Percentiles rank a stretch among this genome's conserved stretches.
These are phyloP conservation scores for Chloroclystis v-ata DNA, from an alignment of 2,888 invertebrate genomes.

Conservation along the genomic window DNA sequence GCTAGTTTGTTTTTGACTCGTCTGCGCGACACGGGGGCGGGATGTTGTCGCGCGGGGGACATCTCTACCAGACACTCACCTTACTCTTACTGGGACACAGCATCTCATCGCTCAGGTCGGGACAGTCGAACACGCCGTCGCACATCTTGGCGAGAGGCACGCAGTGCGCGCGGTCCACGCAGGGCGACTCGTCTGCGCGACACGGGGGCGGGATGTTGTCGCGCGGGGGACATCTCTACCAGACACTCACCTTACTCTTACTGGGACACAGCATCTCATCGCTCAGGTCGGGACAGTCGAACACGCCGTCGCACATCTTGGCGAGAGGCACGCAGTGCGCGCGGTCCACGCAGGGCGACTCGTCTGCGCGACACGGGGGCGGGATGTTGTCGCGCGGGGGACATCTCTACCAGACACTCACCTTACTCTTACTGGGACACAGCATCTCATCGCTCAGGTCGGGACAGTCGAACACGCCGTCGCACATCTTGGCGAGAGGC, in stretches of 20 bases:
- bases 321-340: constrained; percentile 80
- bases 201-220: constrained; percentile 55
- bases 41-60: no score
- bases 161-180: constrained; percentile 80
- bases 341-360: constrained; percentile 81
- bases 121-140: constrained; percentile 84
- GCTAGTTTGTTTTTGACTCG: no score
- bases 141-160: constrained; percentile 84
- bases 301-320: constrained; percentile 86
- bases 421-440: constrained; percentile 38
- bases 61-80: no score
- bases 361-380: constrained; percentile 69
- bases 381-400: no score
- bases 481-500: constrained; percentile 84
- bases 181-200: constrained; percentile 78
- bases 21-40: constrained; percentile 67
- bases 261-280: constrained; percentile 80
- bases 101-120: constrained; percentile 85
- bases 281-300: constrained; percentile 83
- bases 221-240: no score
- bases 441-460: constrained; percentile 85
- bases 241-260: constrained; percentile 31
- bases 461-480: constrained; percentile 82
- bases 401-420: no score
- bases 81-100: constrained; percentile 39